Conservation (phyloP, 2,888 invertebrate genomes). For the Eilema depressum region DNA sequence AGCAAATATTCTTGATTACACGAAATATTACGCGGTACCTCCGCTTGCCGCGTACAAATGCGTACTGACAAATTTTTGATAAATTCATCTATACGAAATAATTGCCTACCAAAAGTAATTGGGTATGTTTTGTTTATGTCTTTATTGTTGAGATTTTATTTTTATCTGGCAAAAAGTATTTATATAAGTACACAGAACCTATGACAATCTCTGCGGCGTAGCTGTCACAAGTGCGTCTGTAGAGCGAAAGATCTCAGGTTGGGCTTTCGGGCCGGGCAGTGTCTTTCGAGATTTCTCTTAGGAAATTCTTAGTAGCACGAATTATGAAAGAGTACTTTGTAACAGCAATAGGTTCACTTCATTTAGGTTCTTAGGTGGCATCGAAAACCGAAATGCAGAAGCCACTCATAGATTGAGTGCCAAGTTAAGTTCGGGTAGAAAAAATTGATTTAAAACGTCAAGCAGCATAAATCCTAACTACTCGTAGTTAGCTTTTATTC, state of each 20-base stretch:
- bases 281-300: background rate
- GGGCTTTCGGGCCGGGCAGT: background rate
- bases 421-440: too few species aligned
- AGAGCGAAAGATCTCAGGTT: background rate
- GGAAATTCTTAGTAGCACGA: background rate
- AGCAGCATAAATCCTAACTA: too few species aligned
- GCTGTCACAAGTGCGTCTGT: background rate
- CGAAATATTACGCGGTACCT: background rate
- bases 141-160: background rate
- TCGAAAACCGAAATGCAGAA: background rate
- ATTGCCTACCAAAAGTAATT: background rate
- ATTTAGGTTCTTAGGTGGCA: background rate
- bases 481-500: too few species aligned
- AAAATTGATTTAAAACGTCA: too few species aligned
- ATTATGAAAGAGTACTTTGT: background rate
- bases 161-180: constrained; percentile 1
- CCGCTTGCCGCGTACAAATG: constrained; percentile 4
- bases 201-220: background rate
- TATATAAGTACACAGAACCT: background rate
- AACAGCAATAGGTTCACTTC: background rate
- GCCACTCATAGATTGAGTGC: too few species aligned
- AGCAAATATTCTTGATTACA: constrained; percentile 27
- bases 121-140: background rate
- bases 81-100: background rate
- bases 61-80: constrained; percentile 5